Evolutionary conservation across 2,113 vertebrate genomes (phyloP), one percentile per base, ranked within the genome.

Genomic region (Zosterops hypoxanthus): DNA sequence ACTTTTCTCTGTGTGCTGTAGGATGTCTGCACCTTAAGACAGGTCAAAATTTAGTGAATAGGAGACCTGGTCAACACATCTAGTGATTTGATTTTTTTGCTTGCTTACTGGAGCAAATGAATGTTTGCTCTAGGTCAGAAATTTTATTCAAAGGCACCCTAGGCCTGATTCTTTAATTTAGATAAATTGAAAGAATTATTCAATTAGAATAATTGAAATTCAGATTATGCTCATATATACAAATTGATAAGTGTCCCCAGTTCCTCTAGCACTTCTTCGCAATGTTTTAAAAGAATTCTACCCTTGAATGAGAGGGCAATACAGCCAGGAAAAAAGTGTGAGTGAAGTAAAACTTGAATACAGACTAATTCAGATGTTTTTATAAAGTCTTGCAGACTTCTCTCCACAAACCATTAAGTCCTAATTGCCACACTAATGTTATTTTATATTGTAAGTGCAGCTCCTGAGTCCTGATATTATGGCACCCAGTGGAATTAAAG

Each of bases 371-470:
- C 80, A 69, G 71, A 46, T 96, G 87, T 94, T 95, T 97, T 97
- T 93, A 94, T 95, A 94, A 95, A 94, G 82, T 77, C 90, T 95
- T 90, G 84, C 41, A 95, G 88, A 82, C 65, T 94, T 97, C 78
- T 82, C 29, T 96, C 63, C 72, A 95, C 88, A 96, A 96, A 82
- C 95, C 82, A 88, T 97, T 96, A 95, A 94, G 84, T 89, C 79
- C 59, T 97, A 97, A 97, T 97, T 96, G 93, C 86, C 94, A 84
- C 59, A 77, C 91, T 97, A 97, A 97, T 95, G 92, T 97, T 97
- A 95, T 97, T 97, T 96, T 95, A 95, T 92, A 92, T 78, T 80
- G 91, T 94, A 96, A 97, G 88, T 77, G 86, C 60, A 82, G 86
- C 33, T 96, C 73, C 79, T 0, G 1, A 85, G 47, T 86, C 72